Evolutionary conservation across 2,888 invertebrate species (phyloP), one percentile per base, ranked within the genome.

Genomic region (Athalia cordata): DNA sequence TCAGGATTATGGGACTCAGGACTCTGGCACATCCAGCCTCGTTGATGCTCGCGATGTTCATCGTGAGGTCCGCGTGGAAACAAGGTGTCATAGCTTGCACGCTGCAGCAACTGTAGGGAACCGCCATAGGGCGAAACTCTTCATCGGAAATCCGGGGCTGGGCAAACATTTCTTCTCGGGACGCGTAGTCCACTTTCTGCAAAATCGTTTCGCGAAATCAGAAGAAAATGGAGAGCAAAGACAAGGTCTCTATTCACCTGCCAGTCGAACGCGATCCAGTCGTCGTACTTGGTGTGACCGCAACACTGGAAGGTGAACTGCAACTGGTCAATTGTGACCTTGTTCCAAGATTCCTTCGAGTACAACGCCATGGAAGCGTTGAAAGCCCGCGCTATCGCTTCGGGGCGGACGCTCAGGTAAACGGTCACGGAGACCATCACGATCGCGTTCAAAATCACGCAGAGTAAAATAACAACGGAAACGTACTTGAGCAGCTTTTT

Each of bases 51-150:
- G 80, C 76, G 13, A 86, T 83, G 11, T 79, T 65, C 13, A 82
- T 80, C n/a, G 61, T 79, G 78, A 88, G 85, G 29, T 85, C 82
- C 47, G 79, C 77, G 79, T 88, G 87, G 62, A 82, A 72, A 80
- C 89, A 89, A 4, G 87, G 84, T 15, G 79, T 13, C 65, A 82
- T 81, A 0, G 83, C 81, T 0, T 79, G 81, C 49, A 85, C 57
- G 74, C 82, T 85, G 68, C 89, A 89, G 67, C 89, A 89, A 67
- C 89, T 89, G 80, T 85, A 89, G 0, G 89, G 89, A 1, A 89
- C 86, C 6, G 84, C 84, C 0, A 80, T 82, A 9, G 80, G 79
- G 4, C 83, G 82, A 55, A 79, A 81, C 11, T 80, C 79, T 65
- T 85, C 86, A 65, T 86, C 84, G 6, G 85, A 85, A 47, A 87